A percentile compares a stretch with the other conserved stretches of the same genome.
Evolutionary conservation across 2,888 invertebrate species (phyloP).

Genomic region (Archips xylosteana): DNA sequence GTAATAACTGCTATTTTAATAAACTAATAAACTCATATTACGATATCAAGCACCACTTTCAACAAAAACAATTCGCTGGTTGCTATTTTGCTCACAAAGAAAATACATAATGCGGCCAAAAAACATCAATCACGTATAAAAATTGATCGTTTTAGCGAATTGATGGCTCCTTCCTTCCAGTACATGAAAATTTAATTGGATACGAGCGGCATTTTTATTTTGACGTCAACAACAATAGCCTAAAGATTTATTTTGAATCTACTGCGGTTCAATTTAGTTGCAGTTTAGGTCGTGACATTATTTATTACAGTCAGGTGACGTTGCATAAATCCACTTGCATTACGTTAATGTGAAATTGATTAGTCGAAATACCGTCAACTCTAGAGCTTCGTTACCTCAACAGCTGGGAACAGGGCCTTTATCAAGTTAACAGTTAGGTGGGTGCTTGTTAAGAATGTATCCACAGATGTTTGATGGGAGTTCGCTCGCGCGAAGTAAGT

Average conservation of each 20-base stretch:
- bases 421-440: neutral
- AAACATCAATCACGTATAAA: constrained; percentile 62
- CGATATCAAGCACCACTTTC: neutral
- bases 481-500: neutral
- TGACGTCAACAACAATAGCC: neutral
- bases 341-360: constrained; percentile 30
- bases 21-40: neutral
- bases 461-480: neutral
- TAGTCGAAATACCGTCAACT: neutral
- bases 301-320: constrained; percentile 18
- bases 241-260: neutral
- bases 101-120: constrained; percentile 36
- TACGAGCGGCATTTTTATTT: neutral
- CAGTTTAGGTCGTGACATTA: neutral
- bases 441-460: neutral
- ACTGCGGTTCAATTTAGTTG: neutral
- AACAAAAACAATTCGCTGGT: constrained; percentile 2
- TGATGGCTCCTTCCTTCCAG: constrained; percentile 45
- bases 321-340: constrained; percentile 15
- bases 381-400: no score
- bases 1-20: neutral
- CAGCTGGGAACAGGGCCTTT: neutral
- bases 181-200: constrained; percentile 55
- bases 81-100: constrained; percentile 40
- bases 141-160: constrained; percentile 54